phyloP scores from a whole-genome alignment of 2,113 vertebrate species.

The Gallinago paraguaiae region DNA sequence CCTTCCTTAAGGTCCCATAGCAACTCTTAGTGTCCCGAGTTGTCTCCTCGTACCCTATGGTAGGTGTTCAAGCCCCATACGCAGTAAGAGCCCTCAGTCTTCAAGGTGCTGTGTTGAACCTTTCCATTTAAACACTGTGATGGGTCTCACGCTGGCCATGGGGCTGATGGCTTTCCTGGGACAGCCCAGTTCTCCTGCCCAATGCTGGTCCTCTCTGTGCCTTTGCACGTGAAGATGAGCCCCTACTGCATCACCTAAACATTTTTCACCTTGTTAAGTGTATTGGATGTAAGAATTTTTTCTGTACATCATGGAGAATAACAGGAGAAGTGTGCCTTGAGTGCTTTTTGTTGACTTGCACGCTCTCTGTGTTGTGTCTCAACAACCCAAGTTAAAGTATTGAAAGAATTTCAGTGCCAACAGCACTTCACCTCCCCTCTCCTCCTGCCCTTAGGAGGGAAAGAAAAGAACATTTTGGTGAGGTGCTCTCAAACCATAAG shows the following conservation, averaged over 20 bases:
- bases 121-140: fast-evolving
- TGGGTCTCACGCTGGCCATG: background rate
- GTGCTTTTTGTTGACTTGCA: background rate
- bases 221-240: background rate
- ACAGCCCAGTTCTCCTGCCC: background rate
- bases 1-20: background rate
- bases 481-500: background rate
- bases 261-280: background rate
- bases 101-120: background rate
- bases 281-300: background rate
- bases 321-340: background rate
- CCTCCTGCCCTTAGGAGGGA: background rate
- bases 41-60: background rate
- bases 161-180: background rate
- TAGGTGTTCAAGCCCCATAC: background rate
- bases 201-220: background rate
- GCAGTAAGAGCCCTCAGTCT: background rate
- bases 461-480: background rate
- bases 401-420: background rate
- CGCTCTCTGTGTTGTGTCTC: background rate
- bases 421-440: background rate
- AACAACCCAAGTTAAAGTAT: background rate
- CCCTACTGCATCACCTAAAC: background rate
- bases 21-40: background rate
- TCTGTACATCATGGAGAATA: fast-evolving